Conservation (phyloP, 2,797 vertebrate genomes). For the Platyrinchus mystaceus region DNA sequence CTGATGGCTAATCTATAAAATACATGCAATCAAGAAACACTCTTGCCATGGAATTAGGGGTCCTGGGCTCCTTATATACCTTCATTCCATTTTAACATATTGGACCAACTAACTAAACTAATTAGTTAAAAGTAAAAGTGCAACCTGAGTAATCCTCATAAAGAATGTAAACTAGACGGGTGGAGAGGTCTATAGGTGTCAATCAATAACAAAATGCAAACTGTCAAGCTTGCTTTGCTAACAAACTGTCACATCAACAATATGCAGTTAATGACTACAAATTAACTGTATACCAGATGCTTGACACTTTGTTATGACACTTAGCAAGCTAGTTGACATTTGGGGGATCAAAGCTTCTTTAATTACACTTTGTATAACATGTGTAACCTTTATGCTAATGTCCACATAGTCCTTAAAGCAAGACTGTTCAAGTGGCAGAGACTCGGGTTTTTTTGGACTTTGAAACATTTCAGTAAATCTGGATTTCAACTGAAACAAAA, state of each 20-base stretch:
- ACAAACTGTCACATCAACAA: slow-evolving; percentile 92
- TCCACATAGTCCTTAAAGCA: slow-evolving; percentile 76
- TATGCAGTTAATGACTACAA: slow-evolving; percentile 92
- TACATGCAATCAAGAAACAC: not conserved
- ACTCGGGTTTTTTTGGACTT: not conserved
- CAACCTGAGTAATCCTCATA: slow-evolving; percentile 74
- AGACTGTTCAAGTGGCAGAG: slow-evolving; percentile 64
- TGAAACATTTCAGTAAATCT: slow-evolving; percentile 31
- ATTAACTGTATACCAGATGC: slow-evolving; percentile 94
- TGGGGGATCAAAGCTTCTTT: slow-evolving; percentile 83
- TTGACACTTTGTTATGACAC: slow-evolving; percentile 86
- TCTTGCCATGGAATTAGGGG: not conserved
- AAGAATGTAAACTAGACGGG: slow-evolving; percentile 77
- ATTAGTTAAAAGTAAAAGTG: slow-evolving; percentile 70
- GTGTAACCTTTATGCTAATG: slow-evolving; percentile 85
- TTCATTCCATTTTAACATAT: slow-evolving; percentile 44
- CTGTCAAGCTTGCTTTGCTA: slow-evolving; percentile 89
- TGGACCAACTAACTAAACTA: slow-evolving; percentile 49
- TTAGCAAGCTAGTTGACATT: slow-evolving; percentile 85
- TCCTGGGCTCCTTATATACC: not conserved
- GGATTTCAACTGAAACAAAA: not conserved
- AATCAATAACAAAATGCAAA: slow-evolving; percentile 86
- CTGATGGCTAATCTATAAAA: not conserved
- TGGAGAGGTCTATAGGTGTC: slow-evolving; percentile 83
- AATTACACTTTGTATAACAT: slow-evolving; percentile 83